phyloP scores from a whole-genome alignment of 2,888 invertebrate genomes.

The Acheta domesticus region DNA sequence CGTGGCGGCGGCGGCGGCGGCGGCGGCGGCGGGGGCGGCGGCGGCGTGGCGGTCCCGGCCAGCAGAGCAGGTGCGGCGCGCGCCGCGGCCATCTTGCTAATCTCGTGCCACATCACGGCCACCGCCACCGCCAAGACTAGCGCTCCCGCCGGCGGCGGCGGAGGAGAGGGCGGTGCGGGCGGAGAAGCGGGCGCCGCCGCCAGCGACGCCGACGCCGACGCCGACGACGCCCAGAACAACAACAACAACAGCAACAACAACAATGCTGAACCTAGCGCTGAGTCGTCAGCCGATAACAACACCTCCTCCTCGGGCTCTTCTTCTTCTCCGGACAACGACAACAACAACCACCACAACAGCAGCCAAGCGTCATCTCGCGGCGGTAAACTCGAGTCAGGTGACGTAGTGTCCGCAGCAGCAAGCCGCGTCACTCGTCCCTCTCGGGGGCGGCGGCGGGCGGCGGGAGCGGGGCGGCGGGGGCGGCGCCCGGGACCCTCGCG shows the following conservation, averaged over 20 bases:
- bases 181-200: constrained; percentile 28
- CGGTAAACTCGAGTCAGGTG: constrained; percentile 33
- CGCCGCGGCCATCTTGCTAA: constrained; percentile 91
- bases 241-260: constrained; percentile 26
- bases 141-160: constrained; percentile 27
- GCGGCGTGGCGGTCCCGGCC: constrained; percentile 70
- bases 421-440: constrained; percentile 23
- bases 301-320: constrained; percentile 18
- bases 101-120: constrained; percentile 72
- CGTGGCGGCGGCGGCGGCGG: constrained; percentile 67
- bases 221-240: constrained; percentile 26
- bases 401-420: constrained; percentile 27
- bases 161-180: constrained; percentile 29
- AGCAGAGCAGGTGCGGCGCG: constrained; percentile 92
- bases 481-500: constrained; percentile 26
- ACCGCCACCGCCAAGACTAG: constrained; percentile 30
- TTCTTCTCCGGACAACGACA: constrained; percentile 19
- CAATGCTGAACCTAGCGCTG: constrained; percentile 24
- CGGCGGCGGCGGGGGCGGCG: constrained; percentile 74
- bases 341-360: constrained; percentile 28
- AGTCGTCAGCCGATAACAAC: constrained; percentile 19
- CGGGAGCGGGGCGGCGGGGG: constrained; percentile 18
- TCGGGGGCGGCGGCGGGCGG: constrained; percentile 29
- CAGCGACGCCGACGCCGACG: background rate
- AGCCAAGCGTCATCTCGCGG: constrained; percentile 25